Percentiles rank a stretch among this genome's conserved stretches.
Conservation (phyloP, 2,113 vertebrate species). For the Opisthocomus hoazin region DNA sequence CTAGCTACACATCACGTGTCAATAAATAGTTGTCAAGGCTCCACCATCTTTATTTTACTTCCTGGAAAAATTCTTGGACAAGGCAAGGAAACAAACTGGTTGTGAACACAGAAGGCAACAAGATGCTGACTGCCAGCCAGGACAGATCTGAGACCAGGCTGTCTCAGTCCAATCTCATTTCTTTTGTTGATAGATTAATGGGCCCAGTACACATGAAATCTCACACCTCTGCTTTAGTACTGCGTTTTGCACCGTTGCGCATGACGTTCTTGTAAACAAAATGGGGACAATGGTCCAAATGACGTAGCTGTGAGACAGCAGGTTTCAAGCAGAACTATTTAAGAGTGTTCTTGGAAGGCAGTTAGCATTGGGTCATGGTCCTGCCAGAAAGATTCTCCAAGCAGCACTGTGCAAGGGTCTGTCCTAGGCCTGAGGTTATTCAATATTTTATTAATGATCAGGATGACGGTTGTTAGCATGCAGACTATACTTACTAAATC, state of each 20-base stretch:
- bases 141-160: not conserved
- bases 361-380: not conserved
- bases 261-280: not conserved
- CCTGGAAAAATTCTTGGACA: not conserved
- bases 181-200: not conserved
- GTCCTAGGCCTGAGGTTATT: not conserved
- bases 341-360: not conserved
- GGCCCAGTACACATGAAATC: not conserved
- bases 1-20: not conserved
- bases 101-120: not conserved
- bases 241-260: not conserved
- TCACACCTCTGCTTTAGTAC: not conserved
- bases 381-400: not conserved
- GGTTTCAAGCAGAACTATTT: not conserved
- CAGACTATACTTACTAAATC: not conserved
- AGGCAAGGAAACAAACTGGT: not conserved
- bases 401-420: not conserved
- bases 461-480: not conserved
- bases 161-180: not conserved
- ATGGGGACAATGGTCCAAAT: not conserved
- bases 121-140: not conserved
- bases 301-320: not conserved
- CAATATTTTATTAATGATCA: not conserved
- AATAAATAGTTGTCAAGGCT: not conserved
- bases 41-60: not conserved